Evolutionary conservation across 2,113 vertebrate species (phyloP).

Genomic region (Sorex fumeus): DNA sequence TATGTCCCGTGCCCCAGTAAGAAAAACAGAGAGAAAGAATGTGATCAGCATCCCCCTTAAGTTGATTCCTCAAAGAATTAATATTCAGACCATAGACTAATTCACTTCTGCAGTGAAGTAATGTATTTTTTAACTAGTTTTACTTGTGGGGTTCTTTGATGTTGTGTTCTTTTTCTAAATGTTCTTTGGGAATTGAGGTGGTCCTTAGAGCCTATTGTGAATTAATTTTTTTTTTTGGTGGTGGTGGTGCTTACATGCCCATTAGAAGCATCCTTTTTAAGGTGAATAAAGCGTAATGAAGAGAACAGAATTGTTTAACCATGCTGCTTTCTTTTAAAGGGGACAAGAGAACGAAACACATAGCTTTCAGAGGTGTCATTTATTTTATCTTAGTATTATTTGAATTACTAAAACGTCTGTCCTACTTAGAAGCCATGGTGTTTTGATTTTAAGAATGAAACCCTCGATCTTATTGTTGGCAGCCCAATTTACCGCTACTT

Average conservation of each 20-base stretch:
- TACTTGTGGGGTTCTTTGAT: neutral
- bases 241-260: neutral
- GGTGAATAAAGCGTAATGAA: neutral
- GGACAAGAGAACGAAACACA: neutral
- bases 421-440: neutral
- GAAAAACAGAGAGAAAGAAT: neutral
- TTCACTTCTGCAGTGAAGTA: neutral
- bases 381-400: neutral
- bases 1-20: neutral
- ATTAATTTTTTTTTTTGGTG: neutral
- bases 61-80: neutral
- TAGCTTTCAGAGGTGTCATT: neutral
- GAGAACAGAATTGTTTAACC: neutral
- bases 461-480: neutral
- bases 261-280: neutral
- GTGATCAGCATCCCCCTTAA: neutral
- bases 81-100: constrained; percentile 54
- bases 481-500: neutral
- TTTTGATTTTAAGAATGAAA: constrained; percentile 27
- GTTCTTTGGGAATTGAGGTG: neutral
- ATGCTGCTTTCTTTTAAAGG: neutral
- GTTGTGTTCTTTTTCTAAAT: neutral
- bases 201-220: neutral
- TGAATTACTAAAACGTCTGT: neutral
- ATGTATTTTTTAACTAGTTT: constrained; percentile 53